Conservation (phyloP, 2,113 vertebrate species). For the Platysternon megacephalum region DNA sequence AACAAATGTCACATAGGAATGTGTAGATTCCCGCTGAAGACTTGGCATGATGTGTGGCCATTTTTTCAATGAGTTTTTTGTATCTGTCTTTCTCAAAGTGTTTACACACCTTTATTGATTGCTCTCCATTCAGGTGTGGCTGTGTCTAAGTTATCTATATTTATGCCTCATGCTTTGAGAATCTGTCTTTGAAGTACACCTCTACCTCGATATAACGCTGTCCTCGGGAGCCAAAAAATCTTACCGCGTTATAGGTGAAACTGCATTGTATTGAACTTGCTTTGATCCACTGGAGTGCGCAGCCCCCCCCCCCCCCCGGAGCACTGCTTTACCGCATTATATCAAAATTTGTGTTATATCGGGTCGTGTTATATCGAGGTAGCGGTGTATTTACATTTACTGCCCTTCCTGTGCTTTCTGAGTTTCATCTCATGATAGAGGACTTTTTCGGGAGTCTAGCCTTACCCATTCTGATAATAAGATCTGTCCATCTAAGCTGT, state of each 20-base stretch:
- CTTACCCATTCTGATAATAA: background rate
- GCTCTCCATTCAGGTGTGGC: background rate
- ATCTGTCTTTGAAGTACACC: background rate
- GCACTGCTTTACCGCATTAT: no score
- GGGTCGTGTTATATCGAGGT: no score
- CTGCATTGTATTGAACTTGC: no score
- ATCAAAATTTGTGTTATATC: no score
- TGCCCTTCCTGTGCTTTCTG: background rate
- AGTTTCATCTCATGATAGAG: background rate
- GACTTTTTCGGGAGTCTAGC: background rate
- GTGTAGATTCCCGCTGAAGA: background rate
- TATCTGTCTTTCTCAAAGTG: background rate
- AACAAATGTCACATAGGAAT: background rate
- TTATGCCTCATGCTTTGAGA: background rate
- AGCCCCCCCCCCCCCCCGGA: no score
- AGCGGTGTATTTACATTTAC: background rate
- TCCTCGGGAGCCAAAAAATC: no score
- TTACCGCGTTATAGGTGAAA: no score
- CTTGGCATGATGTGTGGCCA: background rate
- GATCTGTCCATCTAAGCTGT: background rate
- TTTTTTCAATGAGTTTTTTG: background rate
- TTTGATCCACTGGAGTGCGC: no score
- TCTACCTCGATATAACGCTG: no score
- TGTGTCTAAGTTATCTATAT: background rate
- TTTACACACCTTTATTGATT: background rate